A percentile compares a stretch with the other conserved stretches of the same genome.
Conservation (phyloP, 2,113 vertebrate species). For the Rhinoderma darwinii region DNA sequence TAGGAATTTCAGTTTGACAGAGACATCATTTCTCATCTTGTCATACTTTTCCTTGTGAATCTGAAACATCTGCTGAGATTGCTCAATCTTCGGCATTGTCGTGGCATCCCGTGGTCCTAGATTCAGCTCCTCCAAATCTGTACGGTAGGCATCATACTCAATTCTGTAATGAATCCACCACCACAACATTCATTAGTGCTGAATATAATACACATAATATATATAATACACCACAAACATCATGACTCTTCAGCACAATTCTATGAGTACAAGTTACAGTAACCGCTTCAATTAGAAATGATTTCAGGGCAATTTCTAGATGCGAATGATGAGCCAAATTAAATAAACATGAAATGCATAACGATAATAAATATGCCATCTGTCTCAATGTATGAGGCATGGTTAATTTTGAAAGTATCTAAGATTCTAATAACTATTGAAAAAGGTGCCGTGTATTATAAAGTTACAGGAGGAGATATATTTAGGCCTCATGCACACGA, state of each 20-base stretch:
- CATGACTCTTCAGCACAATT: neutral
- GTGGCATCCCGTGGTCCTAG: slow-evolving; percentile 90
- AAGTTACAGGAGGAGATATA: too few species aligned
- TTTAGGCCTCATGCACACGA: too few species aligned
- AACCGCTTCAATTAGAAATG: too few species aligned
- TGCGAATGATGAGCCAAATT: too few species aligned
- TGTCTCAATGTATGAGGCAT: too few species aligned
- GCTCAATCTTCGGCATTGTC: slow-evolving; percentile 93
- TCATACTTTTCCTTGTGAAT: slow-evolving; percentile 93
- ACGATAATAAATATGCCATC: too few species aligned
- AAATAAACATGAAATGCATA: too few species aligned
- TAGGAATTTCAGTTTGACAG: slow-evolving; percentile 93
- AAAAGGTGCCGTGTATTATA: too few species aligned
- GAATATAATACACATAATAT: neutral
- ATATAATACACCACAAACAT: neutral
- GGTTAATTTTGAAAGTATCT: too few species aligned
- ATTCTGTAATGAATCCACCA: slow-evolving; percentile 72
- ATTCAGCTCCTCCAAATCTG: slow-evolving; percentile 94
- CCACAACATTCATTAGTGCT: neutral
- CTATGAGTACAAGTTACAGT: too few species aligned
- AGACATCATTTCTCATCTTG: slow-evolving; percentile 92
- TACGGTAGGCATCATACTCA: slow-evolving; percentile 96
- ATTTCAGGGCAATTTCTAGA: too few species aligned
- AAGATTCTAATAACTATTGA: too few species aligned
- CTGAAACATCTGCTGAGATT: slow-evolving; percentile 91